Evolutionary conservation across 2,888 invertebrate genomes (phyloP).

Genomic region (Leptarthrus brevirostris): DNA sequence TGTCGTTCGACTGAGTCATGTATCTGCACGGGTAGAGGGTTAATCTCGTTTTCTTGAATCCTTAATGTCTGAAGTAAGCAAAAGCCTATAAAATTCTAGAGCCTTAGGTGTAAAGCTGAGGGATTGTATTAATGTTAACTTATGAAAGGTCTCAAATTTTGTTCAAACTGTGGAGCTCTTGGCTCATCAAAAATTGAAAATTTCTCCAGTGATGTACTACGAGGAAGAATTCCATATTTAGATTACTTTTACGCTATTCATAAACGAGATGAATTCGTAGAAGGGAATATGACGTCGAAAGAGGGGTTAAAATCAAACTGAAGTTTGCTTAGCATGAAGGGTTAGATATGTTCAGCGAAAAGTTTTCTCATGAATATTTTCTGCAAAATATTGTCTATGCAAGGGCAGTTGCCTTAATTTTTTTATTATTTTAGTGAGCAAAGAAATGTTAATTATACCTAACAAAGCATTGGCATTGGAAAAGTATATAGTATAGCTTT

Average conservation of each 20-base stretch:
- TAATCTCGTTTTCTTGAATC: constrained; percentile 46
- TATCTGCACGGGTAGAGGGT: constrained; percentile 22
- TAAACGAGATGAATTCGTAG: constrained; percentile 18
- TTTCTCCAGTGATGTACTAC: constrained; percentile 14
- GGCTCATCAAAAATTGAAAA: constrained; percentile 39
- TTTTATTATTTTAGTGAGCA: too few relatives aligned
- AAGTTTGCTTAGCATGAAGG: not conserved
- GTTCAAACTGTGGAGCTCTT: constrained; percentile 2
- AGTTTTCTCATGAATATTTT: not conserved
- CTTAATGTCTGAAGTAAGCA: constrained; percentile 41
- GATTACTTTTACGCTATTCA: constrained; percentile 39
- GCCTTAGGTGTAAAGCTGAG: constrained; percentile 42
- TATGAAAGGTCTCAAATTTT: constrained; percentile 40
- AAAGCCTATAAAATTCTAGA: constrained; percentile 45
- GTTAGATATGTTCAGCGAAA: not conserved
- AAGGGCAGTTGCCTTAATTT: too few relatives aligned
- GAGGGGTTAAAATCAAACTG: not conserved
- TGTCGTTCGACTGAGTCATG: not conserved
- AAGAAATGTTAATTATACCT: too few relatives aligned
- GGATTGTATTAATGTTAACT: constrained; percentile 42
- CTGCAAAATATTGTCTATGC: too few relatives aligned
- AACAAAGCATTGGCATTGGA: too few relatives aligned
- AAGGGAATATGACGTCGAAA: not conserved
- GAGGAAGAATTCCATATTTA: constrained; percentile 32
- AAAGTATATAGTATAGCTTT: too few relatives aligned